Conservation (phyloP, 1,140 invertebrate species). For the Papilio glaucus region DNA sequence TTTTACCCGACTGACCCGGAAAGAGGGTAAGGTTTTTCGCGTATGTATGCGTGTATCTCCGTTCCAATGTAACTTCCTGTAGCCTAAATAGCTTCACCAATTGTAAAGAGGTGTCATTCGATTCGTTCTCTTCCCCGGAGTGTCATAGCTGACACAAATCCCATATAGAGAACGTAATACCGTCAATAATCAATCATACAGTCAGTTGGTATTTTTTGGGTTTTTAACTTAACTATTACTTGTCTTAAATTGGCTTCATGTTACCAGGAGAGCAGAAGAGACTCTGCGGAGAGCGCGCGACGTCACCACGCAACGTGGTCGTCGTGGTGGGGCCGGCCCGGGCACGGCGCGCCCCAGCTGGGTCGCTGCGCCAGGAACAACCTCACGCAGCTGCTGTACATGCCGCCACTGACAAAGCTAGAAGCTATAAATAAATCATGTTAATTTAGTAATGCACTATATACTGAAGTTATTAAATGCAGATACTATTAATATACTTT, state of each 20-base stretch:
- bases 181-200: too few relatives aligned
- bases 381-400: constrained; percentile 67
- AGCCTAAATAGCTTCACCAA: too few relatives aligned
- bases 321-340: constrained; percentile 87
- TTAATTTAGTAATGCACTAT: background rate
- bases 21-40: too few relatives aligned
- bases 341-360: constrained; percentile 86
- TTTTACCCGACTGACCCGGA: too few relatives aligned
- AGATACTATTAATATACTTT: too few relatives aligned
- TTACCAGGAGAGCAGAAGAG: constrained; percentile 76
- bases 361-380: constrained; percentile 73
- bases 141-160: too few relatives aligned
- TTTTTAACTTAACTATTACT: background rate
- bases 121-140: too few relatives aligned
- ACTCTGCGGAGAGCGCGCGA: constrained; percentile 84
- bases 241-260: background rate
- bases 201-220: background rate
- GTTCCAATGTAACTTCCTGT: too few relatives aligned
- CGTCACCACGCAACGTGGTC: constrained; percentile 87
- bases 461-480: background rate
- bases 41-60: too few relatives aligned
- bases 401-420: constrained; percentile 52
- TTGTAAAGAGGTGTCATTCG: too few relatives aligned
- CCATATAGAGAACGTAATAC: too few relatives aligned
- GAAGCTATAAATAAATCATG: background rate